Conservation (phyloP, 2,888 invertebrate species). For the Ormia ochracea region DNA sequence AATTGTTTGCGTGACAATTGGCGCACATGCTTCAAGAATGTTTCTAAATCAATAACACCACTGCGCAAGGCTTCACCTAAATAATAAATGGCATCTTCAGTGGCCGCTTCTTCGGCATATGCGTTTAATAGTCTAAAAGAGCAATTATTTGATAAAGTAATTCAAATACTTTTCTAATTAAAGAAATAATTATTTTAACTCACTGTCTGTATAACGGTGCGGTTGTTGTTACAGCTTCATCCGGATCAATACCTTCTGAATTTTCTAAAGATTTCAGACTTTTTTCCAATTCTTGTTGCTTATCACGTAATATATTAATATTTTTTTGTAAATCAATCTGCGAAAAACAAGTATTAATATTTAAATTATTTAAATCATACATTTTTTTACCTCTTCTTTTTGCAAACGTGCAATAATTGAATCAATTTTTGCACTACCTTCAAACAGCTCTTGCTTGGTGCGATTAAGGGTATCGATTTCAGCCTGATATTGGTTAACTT, state of each 20-base stretch:
- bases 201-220: conserved; percentile 97
- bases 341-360: conserved; percentile 2
- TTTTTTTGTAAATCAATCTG: conserved; percentile 90
- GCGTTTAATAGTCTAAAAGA: conserved; percentile 89
- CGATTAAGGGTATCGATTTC: conserved; percentile 92
- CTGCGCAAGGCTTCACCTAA: conserved; percentile 95
- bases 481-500: conserved; percentile 92
- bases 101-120: conserved; percentile 97
- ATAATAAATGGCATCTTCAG: conserved; percentile 99
- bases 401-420: conserved; percentile 86
- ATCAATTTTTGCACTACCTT: conserved; percentile 89
- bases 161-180: not conserved
- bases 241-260: conserved; percentile 91
- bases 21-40: conserved; percentile 97
- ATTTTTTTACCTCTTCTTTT: conserved; percentile 80
- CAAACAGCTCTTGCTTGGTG: conserved; percentile 90
- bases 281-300: conserved; percentile 89
- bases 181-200: conserved; percentile 69
- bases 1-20: conserved; percentile 97
- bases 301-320: conserved; percentile 88
- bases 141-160: not conserved
- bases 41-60: conserved; percentile 95
- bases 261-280: conserved; percentile 86
- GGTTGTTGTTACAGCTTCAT: conserved; percentile 97
- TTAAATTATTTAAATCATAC: not conserved